Conservation (phyloP, 2,888 invertebrate species). For the Tipula lateralis region DNA sequence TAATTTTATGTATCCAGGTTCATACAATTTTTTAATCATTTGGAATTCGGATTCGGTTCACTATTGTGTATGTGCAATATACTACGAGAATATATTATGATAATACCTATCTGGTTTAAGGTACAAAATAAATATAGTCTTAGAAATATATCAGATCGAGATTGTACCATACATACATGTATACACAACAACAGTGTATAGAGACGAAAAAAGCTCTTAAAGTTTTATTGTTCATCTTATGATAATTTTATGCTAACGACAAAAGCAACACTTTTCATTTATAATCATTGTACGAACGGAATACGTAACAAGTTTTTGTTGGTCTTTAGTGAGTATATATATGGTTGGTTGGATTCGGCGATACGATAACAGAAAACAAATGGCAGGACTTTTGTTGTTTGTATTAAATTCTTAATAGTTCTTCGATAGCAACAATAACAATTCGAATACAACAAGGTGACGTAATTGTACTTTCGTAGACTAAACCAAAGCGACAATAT, state of each 20-base stretch:
- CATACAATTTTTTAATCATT: background rate
- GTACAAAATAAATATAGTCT: background rate
- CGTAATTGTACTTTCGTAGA: background rate
- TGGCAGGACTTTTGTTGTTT: background rate
- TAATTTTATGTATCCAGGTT: background rate
- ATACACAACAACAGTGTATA: background rate
- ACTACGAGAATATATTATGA: too few relatives aligned
- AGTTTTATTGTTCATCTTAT: background rate
- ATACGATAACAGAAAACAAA: background rate
- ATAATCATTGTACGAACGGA: background rate
- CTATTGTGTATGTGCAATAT: background rate
- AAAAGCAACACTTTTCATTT: constrained; percentile 11
- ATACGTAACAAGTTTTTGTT: background rate
- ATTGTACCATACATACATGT: background rate
- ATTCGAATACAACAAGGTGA: background rate
- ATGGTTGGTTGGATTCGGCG: background rate
- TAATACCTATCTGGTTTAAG: too few relatives aligned
- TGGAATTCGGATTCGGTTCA: background rate
- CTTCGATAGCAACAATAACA: background rate
- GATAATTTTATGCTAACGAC: background rate
- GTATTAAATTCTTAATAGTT: background rate
- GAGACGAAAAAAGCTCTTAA: background rate
- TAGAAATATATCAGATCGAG: background rate
- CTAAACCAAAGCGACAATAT: background rate
- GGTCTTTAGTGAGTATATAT: background rate